Evolutionary conservation across 2,797 vertebrate species (phyloP), one percentile per base, ranked within the genome.

Genomic region (Sebastes flavidus): DNA sequence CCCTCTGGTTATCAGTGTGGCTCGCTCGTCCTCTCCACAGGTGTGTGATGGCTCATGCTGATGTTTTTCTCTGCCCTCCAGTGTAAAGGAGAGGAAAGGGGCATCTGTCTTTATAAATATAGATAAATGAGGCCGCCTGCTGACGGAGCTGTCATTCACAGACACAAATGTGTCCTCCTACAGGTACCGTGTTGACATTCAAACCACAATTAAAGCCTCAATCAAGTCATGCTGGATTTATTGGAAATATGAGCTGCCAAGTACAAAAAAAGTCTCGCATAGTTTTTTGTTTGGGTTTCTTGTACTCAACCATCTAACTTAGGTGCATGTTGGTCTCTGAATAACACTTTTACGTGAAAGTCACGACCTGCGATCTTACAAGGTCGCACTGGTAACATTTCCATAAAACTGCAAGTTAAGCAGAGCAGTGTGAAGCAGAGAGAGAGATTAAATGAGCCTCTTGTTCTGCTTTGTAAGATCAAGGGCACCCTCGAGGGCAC

Each of bases 41-140:
- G 56, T 68, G 63, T 38, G 68, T 14, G 78, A 38, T 67, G 67
- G 78, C 56, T 85, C 83, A 81, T 32, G 16, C 52, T 8, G 29
- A n/a, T 75, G 55, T 59, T 52, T 52, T 62, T 25, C 66, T 52
- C 34, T 30, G n/a, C 2, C 32, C 30, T 74, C 8, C 24, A 4
- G 46, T 42, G 22, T 52, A 24, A 56, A 60, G 66, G 25, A 58
- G 60, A 70, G 59, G 34, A 8, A 63, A 63, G 25, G n/a, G 27
- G 54, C 12, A 38, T 20, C 34, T 22, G 30, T 75, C 79, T 63
- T 67, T 63, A 54, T 68, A 59, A 63, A 78, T 68, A 54, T 20
- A 71, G 75, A 80, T 49, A 70, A 65, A 70, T n/a, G 69, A 70
- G 54, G 42, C 65, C 2, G 14, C 76, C 76, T 29, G 68, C 80